These are phyloP conservation scores for Cremastinae sp. DNA, from an alignment of 2,888 invertebrate species.

Conservation along the genomic window DNA sequence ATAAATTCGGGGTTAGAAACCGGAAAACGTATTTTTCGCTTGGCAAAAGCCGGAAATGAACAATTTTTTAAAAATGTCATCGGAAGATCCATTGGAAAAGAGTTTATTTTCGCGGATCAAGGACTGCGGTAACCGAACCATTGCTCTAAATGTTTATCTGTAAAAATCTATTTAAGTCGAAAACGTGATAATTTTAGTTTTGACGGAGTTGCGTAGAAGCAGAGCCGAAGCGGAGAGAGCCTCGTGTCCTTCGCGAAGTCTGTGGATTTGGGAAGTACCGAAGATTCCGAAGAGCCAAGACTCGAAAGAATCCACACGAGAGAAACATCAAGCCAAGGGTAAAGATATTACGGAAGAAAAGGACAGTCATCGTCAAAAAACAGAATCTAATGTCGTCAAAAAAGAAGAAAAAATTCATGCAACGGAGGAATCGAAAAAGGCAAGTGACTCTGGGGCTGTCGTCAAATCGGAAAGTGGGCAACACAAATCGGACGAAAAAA, in stretches of 20 bases:
- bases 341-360: background rate
- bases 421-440: background rate
- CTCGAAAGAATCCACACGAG: background rate
- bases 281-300: background rate
- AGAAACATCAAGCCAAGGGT: background rate
- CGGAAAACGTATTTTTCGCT: background rate
- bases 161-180: conserved; percentile 4
- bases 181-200: conserved; percentile 21
- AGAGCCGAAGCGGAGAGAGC: conserved; percentile 15
- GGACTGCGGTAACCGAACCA: conserved; percentile 49
- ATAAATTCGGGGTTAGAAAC: no score
- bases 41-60: background rate
- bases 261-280: conserved; percentile 27
- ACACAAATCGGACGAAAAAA: conserved; percentile 5
- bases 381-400: background rate
- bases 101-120: conserved; percentile 55
- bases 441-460: background rate
- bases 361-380: background rate
- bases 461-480: background rate
- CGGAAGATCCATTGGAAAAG: conserved; percentile 38
- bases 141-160: background rate
- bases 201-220: conserved; percentile 41
- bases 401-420: background rate
- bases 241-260: conserved; percentile 37
- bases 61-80: conserved; percentile 20